Evolutionary conservation across 2,797 vertebrate genomes (phyloP).

Genomic region (Mormyrus hasselquistii): DNA sequence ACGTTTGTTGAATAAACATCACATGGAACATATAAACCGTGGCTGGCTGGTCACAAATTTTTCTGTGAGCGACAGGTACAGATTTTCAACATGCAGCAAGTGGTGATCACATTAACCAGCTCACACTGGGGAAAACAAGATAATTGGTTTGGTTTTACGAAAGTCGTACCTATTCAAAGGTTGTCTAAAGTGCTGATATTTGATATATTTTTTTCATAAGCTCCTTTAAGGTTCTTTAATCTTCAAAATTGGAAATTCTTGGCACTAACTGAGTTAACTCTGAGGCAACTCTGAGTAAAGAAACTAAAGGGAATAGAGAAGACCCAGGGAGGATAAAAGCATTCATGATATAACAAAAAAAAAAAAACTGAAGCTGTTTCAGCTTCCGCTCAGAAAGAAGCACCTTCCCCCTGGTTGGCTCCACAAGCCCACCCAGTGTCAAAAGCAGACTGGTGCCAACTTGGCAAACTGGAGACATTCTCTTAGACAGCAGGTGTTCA

Average conservation of each 20-base stretch:
- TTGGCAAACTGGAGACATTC: background rate
- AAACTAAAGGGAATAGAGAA: background rate
- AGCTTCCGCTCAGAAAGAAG: background rate
- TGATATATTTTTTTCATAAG: background rate
- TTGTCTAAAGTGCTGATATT: background rate
- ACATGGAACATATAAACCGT: background rate
- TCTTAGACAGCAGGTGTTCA: background rate
- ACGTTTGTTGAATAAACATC: conserved; percentile 14
- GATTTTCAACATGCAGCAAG: background rate
- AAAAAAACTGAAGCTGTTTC: background rate
- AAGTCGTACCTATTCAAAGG: background rate
- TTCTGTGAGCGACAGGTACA: background rate
- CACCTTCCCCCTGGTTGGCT: background rate
- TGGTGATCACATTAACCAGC: background rate
- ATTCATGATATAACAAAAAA: background rate
- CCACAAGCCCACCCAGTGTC: background rate
- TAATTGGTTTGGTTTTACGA: background rate
- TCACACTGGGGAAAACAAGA: background rate
- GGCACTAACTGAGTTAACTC: background rate
- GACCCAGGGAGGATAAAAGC: background rate
- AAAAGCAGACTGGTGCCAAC: background rate
- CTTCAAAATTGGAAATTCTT: background rate
- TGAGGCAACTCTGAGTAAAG: background rate
- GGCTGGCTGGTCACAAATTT: background rate
- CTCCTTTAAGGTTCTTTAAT: background rate